A percentile compares a stretch with the other conserved stretches of the same genome.
These are phyloP conservation scores for Tolypeutes matacus DNA, from an alignment of 2,797 vertebrate genomes.

Conservation along the genomic window DNA sequence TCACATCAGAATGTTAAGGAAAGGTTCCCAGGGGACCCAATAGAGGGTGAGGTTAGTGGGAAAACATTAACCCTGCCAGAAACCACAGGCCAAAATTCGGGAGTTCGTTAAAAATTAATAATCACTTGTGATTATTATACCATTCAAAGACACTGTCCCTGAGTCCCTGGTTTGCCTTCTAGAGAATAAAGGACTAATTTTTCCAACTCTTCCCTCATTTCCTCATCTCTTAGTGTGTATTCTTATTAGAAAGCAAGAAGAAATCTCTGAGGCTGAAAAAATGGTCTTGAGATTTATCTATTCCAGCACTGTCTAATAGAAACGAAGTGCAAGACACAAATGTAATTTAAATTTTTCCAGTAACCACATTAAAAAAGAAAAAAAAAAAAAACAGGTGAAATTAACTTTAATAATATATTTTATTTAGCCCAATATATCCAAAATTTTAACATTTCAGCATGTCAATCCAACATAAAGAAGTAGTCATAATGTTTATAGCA, in stretches of 20 bases:
- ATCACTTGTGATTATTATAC: conserved; percentile 17
- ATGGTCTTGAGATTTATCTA: not conserved
- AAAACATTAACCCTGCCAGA: conserved; percentile 59
- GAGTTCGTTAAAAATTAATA: conserved; percentile 67
- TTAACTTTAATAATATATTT: conserved; percentile 22
- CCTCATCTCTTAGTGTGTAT: not conserved
- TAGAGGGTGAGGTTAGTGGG: conserved; percentile 8
- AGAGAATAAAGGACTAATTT: not conserved
- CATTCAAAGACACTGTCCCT: not conserved
- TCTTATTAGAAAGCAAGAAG: conserved; percentile 3
- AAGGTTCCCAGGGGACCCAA: conserved; percentile 44
- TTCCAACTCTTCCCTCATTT: not conserved
- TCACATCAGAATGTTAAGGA: conserved; percentile 9
- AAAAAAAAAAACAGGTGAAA: conserved; percentile 42
- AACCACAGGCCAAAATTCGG: conserved; percentile 70
- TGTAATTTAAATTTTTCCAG: not conserved
- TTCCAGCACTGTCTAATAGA: not conserved
- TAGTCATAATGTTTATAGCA: no score
- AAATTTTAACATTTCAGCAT: conserved; percentile 22
- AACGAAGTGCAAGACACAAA: not conserved
- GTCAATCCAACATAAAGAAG: not conserved
- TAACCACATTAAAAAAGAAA: not conserved
- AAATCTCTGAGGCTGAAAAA: not conserved
- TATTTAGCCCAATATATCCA: not conserved
- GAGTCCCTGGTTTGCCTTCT: not conserved